Conservation (phyloP, 2,888 invertebrate species). For the Dichetophora obliterata region DNA sequence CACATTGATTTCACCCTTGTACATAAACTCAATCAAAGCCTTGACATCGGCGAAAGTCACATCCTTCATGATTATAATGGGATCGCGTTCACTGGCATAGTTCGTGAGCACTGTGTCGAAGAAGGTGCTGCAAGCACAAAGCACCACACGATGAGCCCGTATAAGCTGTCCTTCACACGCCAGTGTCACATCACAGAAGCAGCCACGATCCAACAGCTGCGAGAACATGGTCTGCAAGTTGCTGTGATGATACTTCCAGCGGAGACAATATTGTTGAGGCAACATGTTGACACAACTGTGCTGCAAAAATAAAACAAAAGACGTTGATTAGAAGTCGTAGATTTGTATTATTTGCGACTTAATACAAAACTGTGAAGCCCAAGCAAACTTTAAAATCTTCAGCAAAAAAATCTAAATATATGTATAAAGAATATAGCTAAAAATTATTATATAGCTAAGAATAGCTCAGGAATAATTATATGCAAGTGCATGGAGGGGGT, state of each 20-base stretch:
- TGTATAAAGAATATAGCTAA: too few species aligned
- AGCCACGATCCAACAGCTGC: constrained; percentile 86
- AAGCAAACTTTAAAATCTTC: too few species aligned
- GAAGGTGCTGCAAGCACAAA: constrained; percentile 93
- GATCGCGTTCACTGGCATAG: constrained; percentile 81
- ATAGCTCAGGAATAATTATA: too few species aligned
- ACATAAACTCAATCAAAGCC: constrained; percentile 94
- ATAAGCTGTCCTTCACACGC: constrained; percentile 87
- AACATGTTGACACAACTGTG: constrained; percentile 70
- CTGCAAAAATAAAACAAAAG: neutral
- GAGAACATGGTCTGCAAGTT: constrained; percentile 92
- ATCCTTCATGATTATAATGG: constrained; percentile 89
- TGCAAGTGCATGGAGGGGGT: too few species aligned
- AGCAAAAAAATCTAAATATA: too few species aligned
- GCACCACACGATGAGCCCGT: constrained; percentile 82
- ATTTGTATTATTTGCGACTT: too few species aligned
- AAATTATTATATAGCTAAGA: too few species aligned
- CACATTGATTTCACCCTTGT: constrained; percentile 95
- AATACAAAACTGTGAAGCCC: too few species aligned
- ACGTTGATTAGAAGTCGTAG: neutral
- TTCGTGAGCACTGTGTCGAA: constrained; percentile 89
- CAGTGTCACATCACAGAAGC: constrained; percentile 90
- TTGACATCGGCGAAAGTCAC: constrained; percentile 91
- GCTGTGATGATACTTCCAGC: constrained; percentile 94
- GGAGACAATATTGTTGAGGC: constrained; percentile 90